phyloP scores from a whole-genome alignment of 2,113 vertebrate genomes.

The Alces alces region DNA sequence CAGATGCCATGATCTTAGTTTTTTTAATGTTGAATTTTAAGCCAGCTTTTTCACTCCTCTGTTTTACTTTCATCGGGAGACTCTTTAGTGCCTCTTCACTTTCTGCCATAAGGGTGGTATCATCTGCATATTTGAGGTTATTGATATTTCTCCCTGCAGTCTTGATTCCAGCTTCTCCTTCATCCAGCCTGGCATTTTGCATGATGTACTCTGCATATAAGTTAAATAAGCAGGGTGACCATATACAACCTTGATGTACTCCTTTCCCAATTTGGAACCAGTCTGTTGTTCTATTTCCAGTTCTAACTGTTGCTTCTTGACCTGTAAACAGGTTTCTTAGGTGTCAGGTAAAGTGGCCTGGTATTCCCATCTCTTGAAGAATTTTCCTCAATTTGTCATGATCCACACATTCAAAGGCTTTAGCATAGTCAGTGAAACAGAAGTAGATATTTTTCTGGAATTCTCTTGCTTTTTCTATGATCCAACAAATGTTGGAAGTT shows the following conservation, averaged over 20 bases:
- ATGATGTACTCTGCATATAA: not conserved
- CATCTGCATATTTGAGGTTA: not conserved
- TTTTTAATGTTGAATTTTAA: not conserved
- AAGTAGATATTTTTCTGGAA: not conserved
- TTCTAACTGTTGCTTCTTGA: not conserved
- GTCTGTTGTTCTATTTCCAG: not conserved
- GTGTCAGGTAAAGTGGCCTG: not conserved
- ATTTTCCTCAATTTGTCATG: not conserved
- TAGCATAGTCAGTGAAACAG: not conserved
- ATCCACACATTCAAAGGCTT: not conserved
- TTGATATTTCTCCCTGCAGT: not conserved
- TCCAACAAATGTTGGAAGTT: not conserved
- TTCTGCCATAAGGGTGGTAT: not conserved
- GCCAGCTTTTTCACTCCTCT: not conserved
- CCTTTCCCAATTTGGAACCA: not conserved
- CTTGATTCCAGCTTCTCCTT: not conserved
- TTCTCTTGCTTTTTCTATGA: not conserved
- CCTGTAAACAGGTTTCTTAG: not conserved
- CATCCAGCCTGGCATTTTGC: not conserved
- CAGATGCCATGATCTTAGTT: not conserved
- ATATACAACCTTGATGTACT: not conserved
- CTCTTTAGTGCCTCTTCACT: not conserved
- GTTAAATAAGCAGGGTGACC: not conserved
- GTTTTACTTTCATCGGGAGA: not conserved
- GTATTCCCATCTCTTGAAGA: not conserved